Percentiles rank a stretch among this genome's conserved stretches.
phyloP scores from a whole-genome alignment of 2,888 invertebrate species.

The Leptinotarsa rubiginosa region DNA sequence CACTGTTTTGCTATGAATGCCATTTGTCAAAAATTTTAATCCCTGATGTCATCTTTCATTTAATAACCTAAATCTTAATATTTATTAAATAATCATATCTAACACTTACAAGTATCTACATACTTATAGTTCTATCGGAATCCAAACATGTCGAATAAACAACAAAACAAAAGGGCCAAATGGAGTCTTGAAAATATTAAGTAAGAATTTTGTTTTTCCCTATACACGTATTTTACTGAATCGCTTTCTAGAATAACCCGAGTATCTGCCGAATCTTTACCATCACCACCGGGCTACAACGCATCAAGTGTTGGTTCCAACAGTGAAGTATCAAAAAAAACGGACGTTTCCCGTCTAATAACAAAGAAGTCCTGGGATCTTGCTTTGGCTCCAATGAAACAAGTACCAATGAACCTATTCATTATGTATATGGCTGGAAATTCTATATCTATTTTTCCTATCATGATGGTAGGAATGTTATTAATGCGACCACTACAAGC shows the following conservation, averaged over 20 bases:
- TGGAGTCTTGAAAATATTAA: slow-evolving; percentile 63
- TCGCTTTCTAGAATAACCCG: slow-evolving; percentile 46
- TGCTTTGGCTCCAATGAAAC: slow-evolving; percentile 93
- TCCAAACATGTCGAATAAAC: slow-evolving; percentile 48
- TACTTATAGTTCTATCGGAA: not conserved
- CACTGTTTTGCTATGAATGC: not conserved
- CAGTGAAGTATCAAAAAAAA: slow-evolving; percentile 84
- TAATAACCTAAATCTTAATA: slow-evolving; percentile 38
- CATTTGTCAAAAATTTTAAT: not conserved
- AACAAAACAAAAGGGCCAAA: slow-evolving; percentile 57
- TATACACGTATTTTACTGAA: slow-evolving; percentile 12
- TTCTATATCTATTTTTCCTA: slow-evolving; percentile 98
- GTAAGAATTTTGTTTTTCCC: slow-evolving; percentile 48
- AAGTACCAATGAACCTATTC: slow-evolving; percentile 98
- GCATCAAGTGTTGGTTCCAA: slow-evolving; percentile 78
- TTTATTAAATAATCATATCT: slow-evolving; percentile 27
- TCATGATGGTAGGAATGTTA: slow-evolving; percentile 99
- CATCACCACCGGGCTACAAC: slow-evolving; percentile 88
- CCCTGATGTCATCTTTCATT: slow-evolving; percentile 1
- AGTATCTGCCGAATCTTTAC: slow-evolving; percentile 64
- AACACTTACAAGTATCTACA: slow-evolving; percentile 2
- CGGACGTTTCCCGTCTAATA: slow-evolving; percentile 85
- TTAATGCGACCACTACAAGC: slow-evolving; percentile 96
- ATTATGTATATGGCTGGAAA: slow-evolving; percentile 99
- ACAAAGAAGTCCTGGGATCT: slow-evolving; percentile 98